Percentiles rank a stretch among this genome's conserved stretches.
phyloP scores from a whole-genome alignment of 2,888 invertebrate genomes.

The Heliothis peltigera region DNA sequence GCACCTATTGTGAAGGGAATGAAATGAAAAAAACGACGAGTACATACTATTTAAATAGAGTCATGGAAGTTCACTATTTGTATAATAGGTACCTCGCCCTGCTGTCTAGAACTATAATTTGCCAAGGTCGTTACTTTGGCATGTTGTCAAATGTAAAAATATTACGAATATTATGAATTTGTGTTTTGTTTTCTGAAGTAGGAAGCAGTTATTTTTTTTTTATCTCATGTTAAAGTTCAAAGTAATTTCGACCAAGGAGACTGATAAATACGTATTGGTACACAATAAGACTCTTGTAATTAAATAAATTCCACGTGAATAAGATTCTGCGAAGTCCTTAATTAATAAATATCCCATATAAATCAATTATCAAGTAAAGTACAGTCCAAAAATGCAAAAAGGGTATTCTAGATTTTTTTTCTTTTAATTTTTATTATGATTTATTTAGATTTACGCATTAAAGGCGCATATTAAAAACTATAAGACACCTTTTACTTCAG shows the following conservation, averaged over 20 bases:
- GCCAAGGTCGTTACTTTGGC: constrained; percentile 81
- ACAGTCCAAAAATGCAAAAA: too few species aligned
- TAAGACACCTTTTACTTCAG: too few species aligned
- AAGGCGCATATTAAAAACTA: too few species aligned
- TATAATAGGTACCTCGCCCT: constrained; percentile 67
- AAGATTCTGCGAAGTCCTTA: neutral
- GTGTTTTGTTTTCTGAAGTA: constrained; percentile 49
- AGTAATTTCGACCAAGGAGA: constrained; percentile 31
- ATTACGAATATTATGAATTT: constrained; percentile 60
- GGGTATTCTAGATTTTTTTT: neutral
- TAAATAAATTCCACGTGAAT: constrained; percentile 16
- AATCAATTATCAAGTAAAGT: too few species aligned
- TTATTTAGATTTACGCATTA: too few species aligned
- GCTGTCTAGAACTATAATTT: constrained; percentile 76
- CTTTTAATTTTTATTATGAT: too few species aligned
- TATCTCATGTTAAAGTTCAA: constrained; percentile 52
- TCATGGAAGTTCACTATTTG: constrained; percentile 33
- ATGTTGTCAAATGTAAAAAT: constrained; percentile 75
- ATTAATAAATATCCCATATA: neutral
- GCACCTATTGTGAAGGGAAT: constrained; percentile 3
- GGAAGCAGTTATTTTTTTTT: constrained; percentile 39
- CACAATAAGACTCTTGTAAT: constrained; percentile 20
- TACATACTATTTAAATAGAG: constrained; percentile 18
- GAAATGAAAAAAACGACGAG: constrained; percentile 14
- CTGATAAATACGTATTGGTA: constrained; percentile 21